Evolutionary conservation across 2,797 vertebrate genomes (phyloP).

Genomic region (Melopsittacus undulatus): DNA sequence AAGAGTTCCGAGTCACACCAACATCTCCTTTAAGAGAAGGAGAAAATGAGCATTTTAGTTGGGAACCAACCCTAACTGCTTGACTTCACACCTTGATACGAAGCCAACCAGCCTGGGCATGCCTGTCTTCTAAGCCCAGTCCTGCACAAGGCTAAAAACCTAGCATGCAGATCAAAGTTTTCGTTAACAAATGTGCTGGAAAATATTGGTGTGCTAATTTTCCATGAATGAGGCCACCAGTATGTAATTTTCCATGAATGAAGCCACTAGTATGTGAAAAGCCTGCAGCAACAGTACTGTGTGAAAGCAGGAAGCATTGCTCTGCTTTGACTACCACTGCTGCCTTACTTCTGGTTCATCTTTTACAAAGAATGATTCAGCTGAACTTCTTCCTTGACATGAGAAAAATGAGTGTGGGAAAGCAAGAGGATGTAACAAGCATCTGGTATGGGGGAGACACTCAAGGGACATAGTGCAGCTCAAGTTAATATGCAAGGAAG

Average conservation of each 20-base stretch:
- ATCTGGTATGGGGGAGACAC: slow-evolving; percentile 76
- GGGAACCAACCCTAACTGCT: not conserved
- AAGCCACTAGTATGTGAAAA: not conserved
- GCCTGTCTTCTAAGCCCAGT: not conserved
- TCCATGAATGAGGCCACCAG: slow-evolving; percentile 24
- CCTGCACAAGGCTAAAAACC: not conserved
- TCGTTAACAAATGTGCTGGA: not conserved
- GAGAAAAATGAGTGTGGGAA: slow-evolving; percentile 71
- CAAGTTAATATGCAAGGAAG: slow-evolving; percentile 18
- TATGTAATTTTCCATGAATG: slow-evolving; percentile 26
- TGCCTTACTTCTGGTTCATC: not conserved
- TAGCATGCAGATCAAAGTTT: not conserved
- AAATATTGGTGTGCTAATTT: slow-evolving; percentile 10
- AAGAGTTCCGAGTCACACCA: not conserved
- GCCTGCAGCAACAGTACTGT: not conserved
- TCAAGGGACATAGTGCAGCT: slow-evolving; percentile 57
- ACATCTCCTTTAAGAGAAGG: not conserved
- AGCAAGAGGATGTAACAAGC: slow-evolving; percentile 63
- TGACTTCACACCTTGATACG: not conserved
- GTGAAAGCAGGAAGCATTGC: not conserved
- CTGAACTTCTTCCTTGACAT: slow-evolving; percentile 64
- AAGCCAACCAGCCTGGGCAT: not conserved
- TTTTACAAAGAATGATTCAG: slow-evolving; percentile 55
- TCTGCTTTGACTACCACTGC: not conserved
- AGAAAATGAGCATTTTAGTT: not conserved